Evolutionary conservation across 2,797 vertebrate genomes (phyloP).

Genomic region (Orestias chungarensis): DNA sequence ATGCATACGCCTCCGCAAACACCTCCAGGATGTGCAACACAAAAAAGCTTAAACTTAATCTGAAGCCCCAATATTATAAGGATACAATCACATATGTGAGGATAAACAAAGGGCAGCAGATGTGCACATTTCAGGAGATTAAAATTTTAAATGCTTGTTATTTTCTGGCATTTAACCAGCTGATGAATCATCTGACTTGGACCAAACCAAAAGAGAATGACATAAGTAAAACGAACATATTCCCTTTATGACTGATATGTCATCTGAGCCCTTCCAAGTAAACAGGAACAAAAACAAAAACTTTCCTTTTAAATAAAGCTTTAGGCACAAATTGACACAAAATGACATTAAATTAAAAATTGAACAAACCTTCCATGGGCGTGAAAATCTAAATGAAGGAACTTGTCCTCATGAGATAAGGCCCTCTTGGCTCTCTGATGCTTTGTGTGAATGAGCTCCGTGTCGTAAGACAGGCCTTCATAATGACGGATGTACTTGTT

Average conservation of each 20-base stretch:
- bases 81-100: background rate
- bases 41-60: conserved; percentile 2
- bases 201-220: background rate
- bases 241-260: background rate
- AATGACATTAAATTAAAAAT: background rate
- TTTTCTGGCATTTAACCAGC: background rate
- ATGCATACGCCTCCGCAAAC: background rate
- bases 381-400: conserved; percentile 93
- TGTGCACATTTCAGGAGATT: background rate
- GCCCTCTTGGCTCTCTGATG: conserved; percentile 96
- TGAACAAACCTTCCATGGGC: conserved; percentile 92
- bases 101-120: conserved; percentile 5
- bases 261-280: background rate
- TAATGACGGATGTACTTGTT: conserved; percentile 96
- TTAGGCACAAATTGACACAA: conserved; percentile 17
- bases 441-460: conserved; percentile 89
- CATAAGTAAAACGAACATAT: background rate
- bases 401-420: conserved; percentile 87
- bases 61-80: background rate
- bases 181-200: background rate
- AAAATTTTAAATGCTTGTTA: background rate
- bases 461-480: conserved; percentile 94
- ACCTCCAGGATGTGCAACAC: background rate
- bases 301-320: conserved; percentile 12
- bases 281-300: conserved; percentile 26